A percentile compares a stretch with the other conserved stretches of the same genome.
These are phyloP conservation scores for Carcinoscorpius rotundicauda DNA, from an alignment of 1,140 invertebrate genomes.

Conservation along the genomic window DNA sequence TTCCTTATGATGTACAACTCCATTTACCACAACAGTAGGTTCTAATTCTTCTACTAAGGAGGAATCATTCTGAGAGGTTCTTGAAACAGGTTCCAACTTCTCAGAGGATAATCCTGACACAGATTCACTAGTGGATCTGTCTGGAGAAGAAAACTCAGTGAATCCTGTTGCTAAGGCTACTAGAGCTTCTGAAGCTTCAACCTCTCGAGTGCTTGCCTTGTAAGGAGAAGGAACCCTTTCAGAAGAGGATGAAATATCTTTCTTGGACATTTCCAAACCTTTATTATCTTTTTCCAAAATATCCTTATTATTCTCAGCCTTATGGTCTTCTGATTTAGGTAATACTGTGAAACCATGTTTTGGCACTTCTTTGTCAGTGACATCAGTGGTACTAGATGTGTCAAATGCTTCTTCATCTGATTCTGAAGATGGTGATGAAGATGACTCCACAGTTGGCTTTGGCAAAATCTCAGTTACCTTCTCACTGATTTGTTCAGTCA, in stretches of 20 bases:
- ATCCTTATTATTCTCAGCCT: background rate
- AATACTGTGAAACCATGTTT: background rate
- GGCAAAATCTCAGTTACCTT: background rate
- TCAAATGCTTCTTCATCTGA: slow-evolving; percentile 1
- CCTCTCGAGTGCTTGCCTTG: background rate
- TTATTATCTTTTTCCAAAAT: slow-evolving; percentile 1
- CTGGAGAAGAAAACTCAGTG: background rate
- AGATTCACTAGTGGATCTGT: background rate
- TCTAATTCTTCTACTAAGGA: too few species aligned
- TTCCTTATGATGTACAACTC: slow-evolving; percentile 2
- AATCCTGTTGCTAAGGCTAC: slow-evolving; percentile 36
- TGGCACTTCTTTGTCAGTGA: background rate
- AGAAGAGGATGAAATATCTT: background rate
- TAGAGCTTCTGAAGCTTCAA: slow-evolving; percentile 37
- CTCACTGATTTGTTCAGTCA: background rate
- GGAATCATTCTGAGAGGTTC: too few species aligned
- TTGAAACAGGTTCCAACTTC: too few species aligned
- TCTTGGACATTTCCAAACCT: background rate
- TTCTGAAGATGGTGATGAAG: background rate
- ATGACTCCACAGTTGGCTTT: background rate
- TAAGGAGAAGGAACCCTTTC: too few species aligned
- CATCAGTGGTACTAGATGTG: background rate
- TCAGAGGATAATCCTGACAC: background rate
- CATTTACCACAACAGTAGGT: too few species aligned
- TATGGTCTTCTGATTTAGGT: too few species aligned